These are phyloP conservation scores for Aplocera efformata DNA, from an alignment of 2,888 invertebrate species.

Conservation along the genomic window DNA sequence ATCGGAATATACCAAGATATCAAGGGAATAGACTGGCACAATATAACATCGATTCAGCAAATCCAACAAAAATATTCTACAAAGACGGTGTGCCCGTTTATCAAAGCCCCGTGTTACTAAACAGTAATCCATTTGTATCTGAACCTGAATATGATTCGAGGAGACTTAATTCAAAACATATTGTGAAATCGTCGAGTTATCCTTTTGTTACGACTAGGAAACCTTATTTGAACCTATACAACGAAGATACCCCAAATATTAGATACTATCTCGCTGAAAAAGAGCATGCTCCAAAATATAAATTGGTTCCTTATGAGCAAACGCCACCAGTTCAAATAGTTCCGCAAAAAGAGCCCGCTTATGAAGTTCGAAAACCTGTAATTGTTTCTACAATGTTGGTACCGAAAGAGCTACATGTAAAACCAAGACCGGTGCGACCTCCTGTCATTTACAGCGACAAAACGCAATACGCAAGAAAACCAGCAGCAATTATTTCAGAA, in stretches of 20 bases:
- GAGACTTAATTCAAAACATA: constrained; percentile 47
- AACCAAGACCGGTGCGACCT: constrained; percentile 53
- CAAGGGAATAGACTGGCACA: constrained; percentile 71
- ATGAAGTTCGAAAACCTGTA: constrained; percentile 46
- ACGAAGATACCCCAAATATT: constrained; percentile 49
- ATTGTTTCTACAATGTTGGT: constrained; percentile 39
- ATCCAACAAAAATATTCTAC: constrained; percentile 65
- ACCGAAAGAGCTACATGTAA: constrained; percentile 56
- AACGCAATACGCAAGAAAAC: constrained; percentile 45
- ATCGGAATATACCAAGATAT: constrained; percentile 67
- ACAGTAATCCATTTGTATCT: constrained; percentile 47
- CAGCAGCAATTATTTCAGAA: constrained; percentile 58
- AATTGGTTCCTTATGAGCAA: constrained; percentile 74
- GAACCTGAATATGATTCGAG: constrained; percentile 48
- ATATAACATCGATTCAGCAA: constrained; percentile 70
- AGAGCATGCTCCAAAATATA: constrained; percentile 59
- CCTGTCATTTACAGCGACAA: constrained; percentile 47
- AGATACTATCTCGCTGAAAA: constrained; percentile 65
- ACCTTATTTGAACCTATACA: constrained; percentile 54
- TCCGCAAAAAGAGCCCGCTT: constrained; percentile 38
- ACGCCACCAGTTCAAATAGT: constrained; percentile 57
- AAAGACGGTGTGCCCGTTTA: constrained; percentile 50
- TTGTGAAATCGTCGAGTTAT: constrained; percentile 40
- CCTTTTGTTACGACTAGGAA: constrained; percentile 46
- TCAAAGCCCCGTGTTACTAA: constrained; percentile 41